Conservation (phyloP, 2,888 invertebrate species). For the Campopleginae sp. region DNA sequence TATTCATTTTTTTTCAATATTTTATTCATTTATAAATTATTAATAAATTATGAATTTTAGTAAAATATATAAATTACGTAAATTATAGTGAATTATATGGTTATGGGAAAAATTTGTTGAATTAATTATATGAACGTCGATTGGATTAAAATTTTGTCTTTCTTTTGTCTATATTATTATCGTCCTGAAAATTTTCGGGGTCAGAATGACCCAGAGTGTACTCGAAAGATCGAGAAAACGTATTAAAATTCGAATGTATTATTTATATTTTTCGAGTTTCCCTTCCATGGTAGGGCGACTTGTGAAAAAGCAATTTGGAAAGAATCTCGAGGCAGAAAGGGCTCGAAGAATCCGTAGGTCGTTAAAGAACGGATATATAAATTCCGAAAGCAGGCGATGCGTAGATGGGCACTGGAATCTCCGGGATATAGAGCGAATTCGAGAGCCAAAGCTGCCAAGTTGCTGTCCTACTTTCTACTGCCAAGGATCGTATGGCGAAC, state of each 20-base stretch:
- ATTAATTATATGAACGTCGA: background rate
- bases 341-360: background rate
- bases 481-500: slow-evolving; percentile 73
- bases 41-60: too few species aligned
- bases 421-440: slow-evolving; percentile 24
- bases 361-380: slow-evolving; percentile 1
- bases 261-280: background rate
- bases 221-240: too few species aligned
- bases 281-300: background rate
- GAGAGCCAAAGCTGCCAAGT: slow-evolving; percentile 52
- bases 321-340: background rate
- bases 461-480: slow-evolving; percentile 65
- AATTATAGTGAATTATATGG: too few species aligned
- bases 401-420: slow-evolving; percentile 21
- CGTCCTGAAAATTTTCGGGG: too few species aligned
- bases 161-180: too few species aligned
- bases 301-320: background rate
- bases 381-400: slow-evolving; percentile 15
- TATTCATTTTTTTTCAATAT: background rate
- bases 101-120: too few species aligned
- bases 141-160: background rate
- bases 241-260: too few species aligned
- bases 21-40: background rate
- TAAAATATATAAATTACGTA: too few species aligned
- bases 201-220: too few species aligned